These are phyloP conservation scores for Dione juno DNA, from an alignment of 2,888 invertebrate genomes.

Conservation along the genomic window DNA sequence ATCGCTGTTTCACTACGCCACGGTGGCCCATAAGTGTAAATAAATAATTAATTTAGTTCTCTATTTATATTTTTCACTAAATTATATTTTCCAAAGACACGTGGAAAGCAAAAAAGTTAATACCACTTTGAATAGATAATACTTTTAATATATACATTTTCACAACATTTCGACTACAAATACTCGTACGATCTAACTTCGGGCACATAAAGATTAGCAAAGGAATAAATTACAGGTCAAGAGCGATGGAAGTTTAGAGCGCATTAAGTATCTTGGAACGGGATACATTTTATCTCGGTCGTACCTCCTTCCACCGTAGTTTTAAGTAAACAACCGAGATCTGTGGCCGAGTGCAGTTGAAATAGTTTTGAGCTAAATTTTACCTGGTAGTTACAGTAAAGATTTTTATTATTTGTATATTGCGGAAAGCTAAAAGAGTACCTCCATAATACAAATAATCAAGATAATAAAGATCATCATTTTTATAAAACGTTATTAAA, in stretches of 20 bases:
- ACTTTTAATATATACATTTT: neutral
- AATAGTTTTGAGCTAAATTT: conserved; percentile 64
- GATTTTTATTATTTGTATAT: conserved; percentile 41
- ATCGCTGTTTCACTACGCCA: no score
- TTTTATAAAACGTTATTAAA: no score
- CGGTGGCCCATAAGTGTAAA: no score
- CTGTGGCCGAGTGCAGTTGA: conserved; percentile 60
- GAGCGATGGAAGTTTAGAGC: conserved; percentile 32
- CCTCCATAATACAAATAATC: no score
- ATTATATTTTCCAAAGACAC: neutral
- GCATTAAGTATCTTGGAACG: conserved; percentile 36
- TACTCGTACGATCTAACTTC: conserved; percentile 2
- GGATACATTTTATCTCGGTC: conserved; percentile 57
- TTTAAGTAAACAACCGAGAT: conserved; percentile 69
- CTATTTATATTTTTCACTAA: no score
- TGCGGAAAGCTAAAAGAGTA: neutral
- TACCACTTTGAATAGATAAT: neutral
- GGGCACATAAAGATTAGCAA: conserved; percentile 25
- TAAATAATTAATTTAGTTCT: no score
- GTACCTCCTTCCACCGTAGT: conserved; percentile 60
- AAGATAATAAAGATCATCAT: no score
- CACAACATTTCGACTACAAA: neutral
- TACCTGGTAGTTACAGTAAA: conserved; percentile 57
- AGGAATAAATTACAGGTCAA: conserved; percentile 35
- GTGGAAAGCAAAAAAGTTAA: neutral